Evolutionary conservation across 2,888 invertebrate species (phyloP), one percentile per base, ranked within the genome.

Genomic region (Euplagia quadripunctaria): DNA sequence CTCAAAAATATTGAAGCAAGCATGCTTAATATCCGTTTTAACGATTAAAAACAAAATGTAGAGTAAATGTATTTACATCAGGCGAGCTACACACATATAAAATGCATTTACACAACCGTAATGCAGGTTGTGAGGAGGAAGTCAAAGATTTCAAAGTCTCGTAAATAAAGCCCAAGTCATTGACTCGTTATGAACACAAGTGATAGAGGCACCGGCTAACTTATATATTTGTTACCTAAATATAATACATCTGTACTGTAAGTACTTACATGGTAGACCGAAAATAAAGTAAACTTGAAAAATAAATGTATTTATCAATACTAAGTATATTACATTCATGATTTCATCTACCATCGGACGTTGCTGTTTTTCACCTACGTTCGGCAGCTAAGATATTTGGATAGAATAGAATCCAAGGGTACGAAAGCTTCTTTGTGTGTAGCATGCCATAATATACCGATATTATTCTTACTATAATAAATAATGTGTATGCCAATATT

Each of bases 1-100:
- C 67, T 42, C 52, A 64, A 55, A 65, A 49, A 80, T 73, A 74
- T 76, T 79, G 77, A 76, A 78, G 76, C 82, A 77, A 71, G 43
- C 43, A 61, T 68, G 74, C 69, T 75, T 68, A 69, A 82, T 64
- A 76, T 79, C 74, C 71, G 68, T 46, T 75, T 68, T 72, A 52
- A 71, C 66, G 67, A 31, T 71, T 46, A 70, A 76, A 71, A 66
- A 31, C 49, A 71, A 70, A 64, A 67, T 65, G 46, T n/a, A 67
- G 70, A 64, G 14, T 42, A 72, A 64, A 64, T 65, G 4, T 64
- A 72, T 68, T 41, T 68, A 68, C 64, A 68, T 52, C 17, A 51
- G 61, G 17, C 31, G 58, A 46, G 68, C 67, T 72, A 64, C 64
- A 68, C 68, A 68, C 46, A 58, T 64, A 4, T 11, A 41, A 52